Evolutionary conservation across 1,140 invertebrate genomes (phyloP).

Genomic region (Achatina immaculata): DNA sequence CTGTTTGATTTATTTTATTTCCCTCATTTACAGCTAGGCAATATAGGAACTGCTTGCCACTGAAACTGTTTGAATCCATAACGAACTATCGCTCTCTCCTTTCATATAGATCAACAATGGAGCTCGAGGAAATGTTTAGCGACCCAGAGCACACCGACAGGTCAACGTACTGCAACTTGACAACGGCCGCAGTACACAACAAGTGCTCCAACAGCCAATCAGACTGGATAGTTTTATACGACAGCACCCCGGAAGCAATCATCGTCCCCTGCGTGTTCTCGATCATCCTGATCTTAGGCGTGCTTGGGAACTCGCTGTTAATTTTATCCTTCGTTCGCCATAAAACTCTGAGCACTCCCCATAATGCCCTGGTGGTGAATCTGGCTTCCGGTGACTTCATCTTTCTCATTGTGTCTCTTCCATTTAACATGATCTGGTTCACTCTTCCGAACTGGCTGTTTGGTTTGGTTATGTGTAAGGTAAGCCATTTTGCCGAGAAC

Average conservation of each 20-base stretch:
- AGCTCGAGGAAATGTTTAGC: background rate
- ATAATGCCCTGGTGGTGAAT: constrained; percentile 88
- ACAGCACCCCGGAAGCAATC: constrained; percentile 44
- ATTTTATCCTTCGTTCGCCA: constrained; percentile 72
- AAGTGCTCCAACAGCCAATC: constrained; percentile 22
- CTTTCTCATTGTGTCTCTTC: constrained; percentile 83
- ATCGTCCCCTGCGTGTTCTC: constrained; percentile 81
- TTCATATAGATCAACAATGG: background rate
- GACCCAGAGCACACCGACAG: constrained; percentile 14
- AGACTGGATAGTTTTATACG: background rate
- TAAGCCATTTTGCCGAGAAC: constrained; percentile 63
- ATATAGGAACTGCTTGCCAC: background rate
- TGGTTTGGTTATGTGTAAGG: constrained; percentile 78
- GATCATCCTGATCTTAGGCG: constrained; percentile 87
- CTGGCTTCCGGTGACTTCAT: constrained; percentile 84
- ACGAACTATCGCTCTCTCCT: background rate
- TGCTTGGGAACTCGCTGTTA: constrained; percentile 87
- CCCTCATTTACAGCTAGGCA: no score
- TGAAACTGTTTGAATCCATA: background rate
- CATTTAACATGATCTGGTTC: constrained; percentile 85
- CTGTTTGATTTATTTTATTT: no score
- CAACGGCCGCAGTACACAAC: constrained; percentile 21
- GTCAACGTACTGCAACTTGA: constrained; percentile 23
- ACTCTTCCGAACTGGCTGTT: constrained; percentile 89
- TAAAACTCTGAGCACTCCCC: constrained; percentile 77